These are phyloP conservation scores for Hipposideros larvatus DNA, from an alignment of 2,797 vertebrate species.

Conservation along the genomic window DNA sequence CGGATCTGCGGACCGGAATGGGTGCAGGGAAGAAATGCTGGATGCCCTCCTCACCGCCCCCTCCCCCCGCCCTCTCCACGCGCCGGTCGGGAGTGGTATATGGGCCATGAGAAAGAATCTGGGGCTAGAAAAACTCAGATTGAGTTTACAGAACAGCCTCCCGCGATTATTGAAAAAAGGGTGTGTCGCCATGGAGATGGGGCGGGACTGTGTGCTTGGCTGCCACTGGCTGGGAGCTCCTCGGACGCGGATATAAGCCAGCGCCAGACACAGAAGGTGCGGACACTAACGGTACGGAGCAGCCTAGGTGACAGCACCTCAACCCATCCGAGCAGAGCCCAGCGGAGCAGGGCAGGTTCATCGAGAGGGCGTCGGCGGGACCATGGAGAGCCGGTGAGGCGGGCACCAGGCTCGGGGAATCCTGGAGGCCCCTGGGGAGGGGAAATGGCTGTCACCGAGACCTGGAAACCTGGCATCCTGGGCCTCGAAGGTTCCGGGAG, in stretches of 20 bases:
- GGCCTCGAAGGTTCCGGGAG: no score
- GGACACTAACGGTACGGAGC: background rate
- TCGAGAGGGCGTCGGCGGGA: background rate
- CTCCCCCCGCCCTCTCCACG: no score
- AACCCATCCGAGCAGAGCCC: accelerated
- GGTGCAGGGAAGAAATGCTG: background rate
- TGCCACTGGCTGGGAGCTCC: conserved; percentile 68
- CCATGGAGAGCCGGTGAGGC: conserved; percentile 76
- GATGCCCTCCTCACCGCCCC: background rate
- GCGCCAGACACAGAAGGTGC: accelerated
- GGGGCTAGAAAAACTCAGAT: background rate
- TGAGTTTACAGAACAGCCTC: background rate
- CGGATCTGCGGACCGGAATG: no score
- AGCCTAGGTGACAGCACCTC: accelerated
- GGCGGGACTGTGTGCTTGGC: background rate
- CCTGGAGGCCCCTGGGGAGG: background rate
- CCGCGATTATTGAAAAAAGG: background rate
- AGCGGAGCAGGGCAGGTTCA: background rate
- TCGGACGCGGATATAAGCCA: background rate
- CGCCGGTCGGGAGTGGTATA: no score
- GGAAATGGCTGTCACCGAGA: background rate
- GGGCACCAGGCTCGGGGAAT: background rate
- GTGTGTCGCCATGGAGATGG: conserved; percentile 57
- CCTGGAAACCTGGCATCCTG: background rate
- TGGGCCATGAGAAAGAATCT: accelerated